phyloP scores from a whole-genome alignment of 2,797 vertebrate genomes.

The Scyliorhinus canicula region DNA sequence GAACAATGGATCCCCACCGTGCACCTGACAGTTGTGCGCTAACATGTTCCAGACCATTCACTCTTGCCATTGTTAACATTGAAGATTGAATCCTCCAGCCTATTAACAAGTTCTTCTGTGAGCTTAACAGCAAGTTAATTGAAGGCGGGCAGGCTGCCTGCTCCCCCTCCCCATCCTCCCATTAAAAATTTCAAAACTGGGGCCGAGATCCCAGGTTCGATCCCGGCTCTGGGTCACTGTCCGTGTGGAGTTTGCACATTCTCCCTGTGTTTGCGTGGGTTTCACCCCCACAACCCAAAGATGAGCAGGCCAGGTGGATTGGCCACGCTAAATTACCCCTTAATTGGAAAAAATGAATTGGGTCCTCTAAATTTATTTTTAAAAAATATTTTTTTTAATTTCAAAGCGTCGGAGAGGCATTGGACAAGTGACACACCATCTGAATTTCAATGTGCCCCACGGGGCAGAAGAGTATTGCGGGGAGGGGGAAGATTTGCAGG shows the following conservation, averaged over 20 bases:
- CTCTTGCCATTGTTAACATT: background rate
- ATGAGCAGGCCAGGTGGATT: too few relatives aligned
- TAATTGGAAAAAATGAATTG: too few relatives aligned
- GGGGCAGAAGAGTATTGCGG: too few relatives aligned
- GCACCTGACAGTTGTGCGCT: background rate
- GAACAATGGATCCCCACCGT: background rate
- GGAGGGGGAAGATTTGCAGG: too few relatives aligned
- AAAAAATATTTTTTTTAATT: too few relatives aligned
- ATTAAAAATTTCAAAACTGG: background rate
- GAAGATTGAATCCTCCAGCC: background rate
- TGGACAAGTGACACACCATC: background rate
- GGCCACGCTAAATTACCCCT: too few relatives aligned
- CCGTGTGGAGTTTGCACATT: too few relatives aligned
- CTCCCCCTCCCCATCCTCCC: background rate
- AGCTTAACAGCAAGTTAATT: background rate
- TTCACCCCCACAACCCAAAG: too few relatives aligned
- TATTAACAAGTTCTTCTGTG: background rate
- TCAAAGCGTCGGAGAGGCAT: background rate
- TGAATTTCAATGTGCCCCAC: background rate
- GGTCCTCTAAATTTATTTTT: too few relatives aligned
- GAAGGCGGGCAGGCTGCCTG: background rate
- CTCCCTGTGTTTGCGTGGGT: too few relatives aligned
- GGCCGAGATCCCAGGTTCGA: too few relatives aligned
- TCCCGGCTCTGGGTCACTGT: too few relatives aligned
- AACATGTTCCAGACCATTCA: background rate